Percentiles rank a stretch among this genome's conserved stretches.
phyloP scores from a whole-genome alignment of 2,113 vertebrate species.

The Tonatia bakeri region DNA sequence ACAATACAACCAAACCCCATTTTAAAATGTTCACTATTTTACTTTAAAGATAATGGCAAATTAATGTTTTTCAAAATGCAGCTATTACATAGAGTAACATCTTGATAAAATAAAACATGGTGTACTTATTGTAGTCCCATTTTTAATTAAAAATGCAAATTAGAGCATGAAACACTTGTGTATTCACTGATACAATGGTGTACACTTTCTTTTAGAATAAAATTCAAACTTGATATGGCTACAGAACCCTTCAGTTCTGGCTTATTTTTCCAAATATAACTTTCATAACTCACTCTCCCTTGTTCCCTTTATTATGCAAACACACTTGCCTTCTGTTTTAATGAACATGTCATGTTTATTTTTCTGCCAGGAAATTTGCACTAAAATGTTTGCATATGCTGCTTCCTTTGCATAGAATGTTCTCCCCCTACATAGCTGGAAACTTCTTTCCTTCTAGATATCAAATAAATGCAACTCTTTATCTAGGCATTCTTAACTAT shows the following conservation, averaged over 20 bases:
- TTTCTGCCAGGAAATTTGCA: neutral
- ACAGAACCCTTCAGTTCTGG: neutral
- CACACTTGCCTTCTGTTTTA: neutral
- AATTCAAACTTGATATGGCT: neutral
- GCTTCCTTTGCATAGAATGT: neutral
- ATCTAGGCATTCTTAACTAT: neutral
- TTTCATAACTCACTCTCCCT: neutral
- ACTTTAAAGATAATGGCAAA: neutral
- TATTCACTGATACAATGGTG: neutral
- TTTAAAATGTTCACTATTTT: neutral
- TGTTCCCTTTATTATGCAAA: neutral
- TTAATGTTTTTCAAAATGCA: conserved; percentile 11
- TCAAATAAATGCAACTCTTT: neutral
- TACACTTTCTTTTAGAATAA: neutral
- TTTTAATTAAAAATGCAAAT: neutral
- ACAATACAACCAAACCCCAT: neutral
- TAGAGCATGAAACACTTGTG: neutral
- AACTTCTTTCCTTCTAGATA: neutral
- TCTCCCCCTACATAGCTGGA: neutral
- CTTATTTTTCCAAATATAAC: neutral
- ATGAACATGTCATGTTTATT: neutral
- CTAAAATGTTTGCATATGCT: neutral
- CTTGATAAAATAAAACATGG: neutral
- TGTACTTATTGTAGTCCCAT: neutral
- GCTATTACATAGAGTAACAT: neutral